A percentile compares a stretch with the other conserved stretches of the same genome.
Evolutionary conservation across 2,888 invertebrate species (phyloP).

Genomic region (Drosophila cyrtoloma): DNA sequence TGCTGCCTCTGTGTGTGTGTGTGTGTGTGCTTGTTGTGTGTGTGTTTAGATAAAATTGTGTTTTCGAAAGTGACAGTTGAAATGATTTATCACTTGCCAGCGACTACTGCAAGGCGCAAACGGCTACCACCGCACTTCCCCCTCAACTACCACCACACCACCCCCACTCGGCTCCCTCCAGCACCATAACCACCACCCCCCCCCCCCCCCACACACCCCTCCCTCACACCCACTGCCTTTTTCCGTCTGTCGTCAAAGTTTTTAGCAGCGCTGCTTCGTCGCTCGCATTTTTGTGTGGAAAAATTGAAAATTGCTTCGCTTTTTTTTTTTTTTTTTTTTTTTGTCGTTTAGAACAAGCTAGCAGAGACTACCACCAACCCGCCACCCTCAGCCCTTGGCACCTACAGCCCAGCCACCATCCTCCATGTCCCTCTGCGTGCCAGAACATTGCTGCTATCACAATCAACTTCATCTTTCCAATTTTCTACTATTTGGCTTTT

Average conservation of each 20-base stretch:
- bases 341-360: slow-evolving; percentile 28
- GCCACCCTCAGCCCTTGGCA: background rate
- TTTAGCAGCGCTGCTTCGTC: slow-evolving; percentile 79
- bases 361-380: background rate
- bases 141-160: slow-evolving; percentile 4
- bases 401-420: background rate
- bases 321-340: slow-evolving; percentile 52
- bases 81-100: slow-evolving; percentile 85
- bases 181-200: background rate
- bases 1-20: slow-evolving; percentile 20
- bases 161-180: background rate
- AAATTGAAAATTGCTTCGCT: slow-evolving; percentile 76
- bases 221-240: slow-evolving; percentile 10
- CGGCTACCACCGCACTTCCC: slow-evolving; percentile 35
- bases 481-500: slow-evolving; percentile 82
- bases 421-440: background rate
- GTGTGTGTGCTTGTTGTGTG: slow-evolving; percentile 48
- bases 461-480: slow-evolving; percentile 81
- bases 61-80: slow-evolving; percentile 85
- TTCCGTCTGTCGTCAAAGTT: slow-evolving; percentile 83
- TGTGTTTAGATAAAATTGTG: slow-evolving; percentile 85
- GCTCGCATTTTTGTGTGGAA: slow-evolving; percentile 76
- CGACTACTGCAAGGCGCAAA: slow-evolving; percentile 75
- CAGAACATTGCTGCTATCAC: slow-evolving; percentile 63
- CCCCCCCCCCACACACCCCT: background rate